Evolutionary conservation across 2,797 vertebrate species (phyloP).

Genomic region (Bovichtus variegatus): DNA sequence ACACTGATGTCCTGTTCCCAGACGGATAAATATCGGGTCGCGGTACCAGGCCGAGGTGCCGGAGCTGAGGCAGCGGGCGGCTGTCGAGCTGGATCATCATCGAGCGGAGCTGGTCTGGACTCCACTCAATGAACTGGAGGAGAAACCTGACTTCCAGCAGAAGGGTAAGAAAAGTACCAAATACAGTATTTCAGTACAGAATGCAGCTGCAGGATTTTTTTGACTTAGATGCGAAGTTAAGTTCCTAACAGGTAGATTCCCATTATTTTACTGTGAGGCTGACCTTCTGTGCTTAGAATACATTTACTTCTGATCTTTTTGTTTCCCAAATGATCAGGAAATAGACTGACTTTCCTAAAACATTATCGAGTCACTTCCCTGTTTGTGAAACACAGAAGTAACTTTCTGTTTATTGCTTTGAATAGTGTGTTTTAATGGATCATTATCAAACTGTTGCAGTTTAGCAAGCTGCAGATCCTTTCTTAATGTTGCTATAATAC

Average conservation of each 20-base stretch:
- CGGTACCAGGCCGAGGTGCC: slow-evolving; percentile 98
- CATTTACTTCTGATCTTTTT: background rate
- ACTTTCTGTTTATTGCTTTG: background rate
- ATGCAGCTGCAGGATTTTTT: background rate
- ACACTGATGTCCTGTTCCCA: slow-evolving; percentile 60
- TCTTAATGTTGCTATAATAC: background rate
- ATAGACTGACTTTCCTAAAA: background rate
- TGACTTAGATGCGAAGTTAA: background rate
- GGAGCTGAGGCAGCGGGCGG: slow-evolving; percentile 85
- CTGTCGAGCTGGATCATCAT: slow-evolving; percentile 88
- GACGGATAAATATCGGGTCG: slow-evolving; percentile 96
- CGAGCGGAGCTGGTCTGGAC: slow-evolving; percentile 93
- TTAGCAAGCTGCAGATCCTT: background rate
- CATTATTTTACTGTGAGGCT: background rate
- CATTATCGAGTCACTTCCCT: background rate
- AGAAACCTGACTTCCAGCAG: slow-evolving; percentile 83
- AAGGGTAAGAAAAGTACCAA: slow-evolving; percentile 82
- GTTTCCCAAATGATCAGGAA: background rate
- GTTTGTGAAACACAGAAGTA: slow-evolving; percentile 9
- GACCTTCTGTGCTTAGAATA: background rate
- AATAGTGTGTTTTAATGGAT: background rate
- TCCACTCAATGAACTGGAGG: slow-evolving; percentile 86
- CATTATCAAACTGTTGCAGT: background rate
- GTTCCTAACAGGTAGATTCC: background rate
- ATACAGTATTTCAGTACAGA: background rate